Conservation (phyloP, 2,113 vertebrate genomes). For the Sinocyclocheilus anophthalmus region DNA sequence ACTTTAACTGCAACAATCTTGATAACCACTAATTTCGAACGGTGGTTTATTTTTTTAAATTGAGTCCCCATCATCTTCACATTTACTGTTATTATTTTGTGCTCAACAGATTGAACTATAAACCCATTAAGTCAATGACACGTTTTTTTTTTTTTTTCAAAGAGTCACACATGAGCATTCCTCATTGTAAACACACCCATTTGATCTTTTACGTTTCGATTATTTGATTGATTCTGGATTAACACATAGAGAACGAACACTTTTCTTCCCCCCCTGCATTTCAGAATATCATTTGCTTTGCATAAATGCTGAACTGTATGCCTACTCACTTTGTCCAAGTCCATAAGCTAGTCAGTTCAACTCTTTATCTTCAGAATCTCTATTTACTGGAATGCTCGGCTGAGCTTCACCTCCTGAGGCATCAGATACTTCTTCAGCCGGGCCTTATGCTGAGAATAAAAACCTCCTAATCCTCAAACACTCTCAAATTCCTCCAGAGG, state of each 20-base stretch:
- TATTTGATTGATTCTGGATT: neutral
- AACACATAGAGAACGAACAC: neutral
- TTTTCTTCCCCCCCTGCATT: neutral
- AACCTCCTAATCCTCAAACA: slow-evolving; percentile 63
- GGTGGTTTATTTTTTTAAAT: neutral
- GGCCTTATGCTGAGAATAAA: slow-evolving; percentile 53
- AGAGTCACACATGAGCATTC: neutral
- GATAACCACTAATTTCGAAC: slow-evolving; percentile 16
- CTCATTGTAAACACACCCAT: neutral
- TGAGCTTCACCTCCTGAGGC: slow-evolving; percentile 53
- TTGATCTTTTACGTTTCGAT: neutral
- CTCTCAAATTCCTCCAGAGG: slow-evolving; percentile 60
- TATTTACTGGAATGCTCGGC: slow-evolving; percentile 51
- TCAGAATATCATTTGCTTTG: slow-evolving; percentile 11
- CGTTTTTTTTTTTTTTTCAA: neutral
- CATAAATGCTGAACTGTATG: slow-evolving; percentile 14
- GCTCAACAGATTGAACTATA: neutral
- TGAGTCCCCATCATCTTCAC: neutral
- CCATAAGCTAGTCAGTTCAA: slow-evolving; percentile 24
- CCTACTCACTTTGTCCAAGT: neutral
- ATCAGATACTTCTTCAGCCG: slow-evolving; percentile 48
- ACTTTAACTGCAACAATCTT: neutral
- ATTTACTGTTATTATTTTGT: neutral
- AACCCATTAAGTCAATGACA: neutral
- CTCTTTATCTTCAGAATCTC: slow-evolving; percentile 53